phyloP scores from a whole-genome alignment of 1,140 invertebrate species.

The Heliconius himera region DNA sequence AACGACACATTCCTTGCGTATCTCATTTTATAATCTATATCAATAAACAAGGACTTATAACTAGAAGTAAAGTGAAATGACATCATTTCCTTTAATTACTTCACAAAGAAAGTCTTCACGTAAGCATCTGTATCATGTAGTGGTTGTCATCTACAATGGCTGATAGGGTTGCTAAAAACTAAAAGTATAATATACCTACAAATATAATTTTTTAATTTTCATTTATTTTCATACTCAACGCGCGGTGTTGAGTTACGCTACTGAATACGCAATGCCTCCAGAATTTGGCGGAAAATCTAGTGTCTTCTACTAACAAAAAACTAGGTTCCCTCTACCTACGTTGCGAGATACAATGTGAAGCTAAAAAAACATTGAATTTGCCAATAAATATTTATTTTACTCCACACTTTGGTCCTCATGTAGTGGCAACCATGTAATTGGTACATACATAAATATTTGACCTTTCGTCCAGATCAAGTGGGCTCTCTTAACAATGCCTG shows the following conservation, averaged over 20 bases:
- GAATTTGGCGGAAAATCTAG: no score
- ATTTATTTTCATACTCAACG: no score
- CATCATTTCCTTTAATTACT: constrained; percentile 5
- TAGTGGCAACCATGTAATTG: neutral
- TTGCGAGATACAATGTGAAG: no score
- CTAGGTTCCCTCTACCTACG: no score
- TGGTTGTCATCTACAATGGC: neutral
- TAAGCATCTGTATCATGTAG: neutral
- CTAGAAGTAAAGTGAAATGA: neutral
- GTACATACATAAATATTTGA: neutral
- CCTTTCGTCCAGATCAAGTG: constrained; percentile 7
- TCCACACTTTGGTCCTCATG: neutral
- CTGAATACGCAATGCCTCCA: no score
- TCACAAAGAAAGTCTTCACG: constrained; percentile 7
- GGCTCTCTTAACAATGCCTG: neutral
- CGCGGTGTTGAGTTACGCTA: no score
- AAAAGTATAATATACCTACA: neutral
- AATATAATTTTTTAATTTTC: neutral
- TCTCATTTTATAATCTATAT: neutral
- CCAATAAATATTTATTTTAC: neutral
- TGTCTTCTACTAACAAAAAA: no score
- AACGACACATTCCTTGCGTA: neutral
- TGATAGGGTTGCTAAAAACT: neutral
- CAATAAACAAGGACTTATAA: neutral
- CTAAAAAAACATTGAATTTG: no score